phyloP scores from a whole-genome alignment of 2,797 vertebrate genomes.

The Sebastiscus tertius region DNA sequence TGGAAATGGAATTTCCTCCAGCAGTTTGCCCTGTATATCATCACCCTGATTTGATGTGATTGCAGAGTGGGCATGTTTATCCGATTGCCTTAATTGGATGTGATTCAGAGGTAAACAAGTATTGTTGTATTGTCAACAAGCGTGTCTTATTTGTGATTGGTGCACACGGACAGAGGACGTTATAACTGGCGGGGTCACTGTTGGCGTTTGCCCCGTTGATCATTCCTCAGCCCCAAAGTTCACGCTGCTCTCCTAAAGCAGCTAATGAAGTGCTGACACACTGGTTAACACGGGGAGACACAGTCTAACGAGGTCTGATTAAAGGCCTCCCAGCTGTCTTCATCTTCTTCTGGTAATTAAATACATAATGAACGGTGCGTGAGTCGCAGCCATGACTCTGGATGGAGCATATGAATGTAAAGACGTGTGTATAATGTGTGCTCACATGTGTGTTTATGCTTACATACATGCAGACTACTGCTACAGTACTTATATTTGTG shows the following conservation, averaged over 20 bases:
- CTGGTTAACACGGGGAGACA: conserved; percentile 73
- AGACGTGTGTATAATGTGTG: background rate
- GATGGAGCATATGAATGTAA: conserved; percentile 14
- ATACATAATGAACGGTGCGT: conserved; percentile 58
- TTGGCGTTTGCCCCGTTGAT: conserved; percentile 38
- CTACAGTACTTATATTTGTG: background rate
- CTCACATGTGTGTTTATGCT: background rate
- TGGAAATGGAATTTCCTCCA: conserved; percentile 42
- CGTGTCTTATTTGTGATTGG: conserved; percentile 32
- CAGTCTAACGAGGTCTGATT: conserved; percentile 81
- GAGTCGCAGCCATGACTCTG: conserved; percentile 32
- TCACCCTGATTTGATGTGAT: conserved; percentile 57
- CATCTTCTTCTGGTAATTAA: conserved; percentile 79
- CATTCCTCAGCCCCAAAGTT: conserved; percentile 48
- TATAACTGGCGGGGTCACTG: conserved; percentile 24
- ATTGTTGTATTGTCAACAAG: conserved; percentile 26
- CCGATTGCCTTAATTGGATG: conserved; percentile 60
- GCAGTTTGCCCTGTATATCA: conserved; percentile 23
- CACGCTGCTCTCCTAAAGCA: conserved; percentile 46
- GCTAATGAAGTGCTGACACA: conserved; percentile 81
- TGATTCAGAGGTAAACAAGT: conserved; percentile 61
- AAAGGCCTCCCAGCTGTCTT: conserved; percentile 70
- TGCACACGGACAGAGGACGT: conserved; percentile 5
- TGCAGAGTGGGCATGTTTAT: conserved; percentile 50
- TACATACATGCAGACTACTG: background rate